Evolutionary conservation across 2,888 invertebrate species (phyloP).

Genomic region (Nomada hirtipes): DNA sequence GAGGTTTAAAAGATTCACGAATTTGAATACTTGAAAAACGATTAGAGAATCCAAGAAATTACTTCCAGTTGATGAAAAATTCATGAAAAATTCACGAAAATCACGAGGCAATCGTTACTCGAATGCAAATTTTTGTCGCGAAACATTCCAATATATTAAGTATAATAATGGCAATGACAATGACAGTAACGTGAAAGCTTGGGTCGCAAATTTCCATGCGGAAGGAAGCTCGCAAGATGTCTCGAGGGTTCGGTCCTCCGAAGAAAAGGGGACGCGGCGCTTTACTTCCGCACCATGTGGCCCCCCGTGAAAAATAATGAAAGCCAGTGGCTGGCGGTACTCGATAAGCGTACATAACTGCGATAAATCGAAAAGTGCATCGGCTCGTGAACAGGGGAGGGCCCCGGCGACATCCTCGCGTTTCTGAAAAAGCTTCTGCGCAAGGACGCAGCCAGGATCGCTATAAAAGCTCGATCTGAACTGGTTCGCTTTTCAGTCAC

Average conservation of each 20-base stretch:
- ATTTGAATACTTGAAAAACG: no score
- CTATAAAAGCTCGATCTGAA: constrained; percentile 78
- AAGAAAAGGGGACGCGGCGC: background rate
- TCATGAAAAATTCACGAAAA: no score
- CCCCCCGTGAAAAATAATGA: constrained; percentile 56
- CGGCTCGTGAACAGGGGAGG: constrained; percentile 77
- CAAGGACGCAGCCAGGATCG: constrained; percentile 73
- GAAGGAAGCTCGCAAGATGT: background rate
- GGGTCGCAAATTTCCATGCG: background rate
- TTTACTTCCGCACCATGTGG: constrained; percentile 77
- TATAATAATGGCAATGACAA: background rate
- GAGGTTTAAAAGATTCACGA: no score
- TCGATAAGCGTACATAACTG: constrained; percentile 78
- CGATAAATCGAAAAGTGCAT: constrained; percentile 82
- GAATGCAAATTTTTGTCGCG: no score
- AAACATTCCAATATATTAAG: no score
- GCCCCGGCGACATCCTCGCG: constrained; percentile 1
- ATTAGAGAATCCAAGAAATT: no score
- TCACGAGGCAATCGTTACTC: no score
- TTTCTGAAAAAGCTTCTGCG: constrained; percentile 73
- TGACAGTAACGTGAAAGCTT: background rate
- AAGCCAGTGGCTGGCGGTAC: constrained; percentile 70
- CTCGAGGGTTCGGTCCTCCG: background rate
- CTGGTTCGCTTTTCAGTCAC: constrained; percentile 77
- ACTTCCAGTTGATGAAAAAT: no score